phyloP scores from a whole-genome alignment of 2,797 vertebrate genomes.

The Takifugu ocellatus region DNA sequence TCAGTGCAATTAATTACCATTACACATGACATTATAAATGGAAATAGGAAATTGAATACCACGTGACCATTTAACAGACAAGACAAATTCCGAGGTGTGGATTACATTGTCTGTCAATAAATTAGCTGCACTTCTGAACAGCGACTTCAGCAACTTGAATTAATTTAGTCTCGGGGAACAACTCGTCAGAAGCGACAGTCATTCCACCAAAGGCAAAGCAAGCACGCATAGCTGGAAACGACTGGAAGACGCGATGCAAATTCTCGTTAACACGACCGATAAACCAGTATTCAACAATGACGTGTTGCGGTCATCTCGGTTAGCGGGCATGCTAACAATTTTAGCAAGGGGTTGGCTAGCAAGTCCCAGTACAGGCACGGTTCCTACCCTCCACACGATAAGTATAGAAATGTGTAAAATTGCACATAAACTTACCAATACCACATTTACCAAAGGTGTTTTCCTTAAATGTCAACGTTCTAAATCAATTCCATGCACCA shows the following conservation, averaged over 20 bases:
- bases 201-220: neutral
- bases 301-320: constrained; percentile 55
- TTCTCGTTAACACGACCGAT: neutral
- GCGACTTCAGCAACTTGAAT: constrained; percentile 26
- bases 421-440: constrained; percentile 44
- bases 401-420: neutral
- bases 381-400: neutral
- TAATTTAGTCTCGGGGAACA: neutral
- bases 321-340: constrained; percentile 55
- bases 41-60: too few relatives aligned
- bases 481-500: neutral
- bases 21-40: too few relatives aligned
- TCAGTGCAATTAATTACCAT: neutral
- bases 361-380: neutral
- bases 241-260: neutral
- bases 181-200: too few relatives aligned
- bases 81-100: neutral
- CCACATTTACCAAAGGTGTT: constrained; percentile 1
- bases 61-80: too few relatives aligned
- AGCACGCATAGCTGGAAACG: neutral
- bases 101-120: neutral
- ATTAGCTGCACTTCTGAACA: neutral
- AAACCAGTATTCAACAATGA: constrained; percentile 51
- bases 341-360: constrained; percentile 41
- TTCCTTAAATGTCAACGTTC: constrained; percentile 11